These are phyloP conservation scores for Alethe castanea DNA, from an alignment of 2,113 vertebrate genomes.

Conservation along the genomic window DNA sequence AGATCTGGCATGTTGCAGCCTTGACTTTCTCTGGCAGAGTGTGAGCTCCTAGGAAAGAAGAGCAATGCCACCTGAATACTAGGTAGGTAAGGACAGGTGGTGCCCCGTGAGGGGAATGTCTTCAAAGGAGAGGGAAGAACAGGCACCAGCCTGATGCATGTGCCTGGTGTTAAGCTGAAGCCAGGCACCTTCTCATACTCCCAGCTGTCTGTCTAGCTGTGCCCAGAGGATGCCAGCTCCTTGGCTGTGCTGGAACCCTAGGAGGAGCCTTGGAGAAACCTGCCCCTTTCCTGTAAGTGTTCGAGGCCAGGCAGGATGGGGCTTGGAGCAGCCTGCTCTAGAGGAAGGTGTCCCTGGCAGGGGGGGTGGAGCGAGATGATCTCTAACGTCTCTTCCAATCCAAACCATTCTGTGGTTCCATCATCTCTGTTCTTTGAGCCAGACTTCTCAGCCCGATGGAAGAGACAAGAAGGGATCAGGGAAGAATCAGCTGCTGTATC, in stretches of 20 bases:
- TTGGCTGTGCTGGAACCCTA: neutral
- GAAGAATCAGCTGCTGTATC: neutral
- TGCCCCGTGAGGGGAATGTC: neutral
- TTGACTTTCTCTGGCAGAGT: neutral
- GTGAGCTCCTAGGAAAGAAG: neutral
- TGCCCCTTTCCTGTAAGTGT: neutral
- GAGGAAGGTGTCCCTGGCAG: neutral
- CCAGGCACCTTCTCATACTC: neutral
- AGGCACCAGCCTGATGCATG: neutral
- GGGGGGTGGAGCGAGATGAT: neutral
- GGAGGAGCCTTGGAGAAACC: neutral
- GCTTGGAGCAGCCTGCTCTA: neutral
- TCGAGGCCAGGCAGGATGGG: neutral
- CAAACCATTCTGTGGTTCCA: neutral
- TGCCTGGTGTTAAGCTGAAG: neutral
- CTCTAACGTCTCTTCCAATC: neutral
- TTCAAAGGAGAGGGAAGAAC: neutral
- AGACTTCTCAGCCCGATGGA: neutral
- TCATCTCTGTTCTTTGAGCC: neutral
- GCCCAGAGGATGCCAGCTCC: neutral
- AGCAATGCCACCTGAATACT: neutral
- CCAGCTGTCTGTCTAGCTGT: neutral
- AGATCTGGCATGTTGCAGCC: neutral
- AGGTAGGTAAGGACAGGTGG: neutral
- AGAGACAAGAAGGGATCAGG: neutral